phyloP scores from a whole-genome alignment of 2,888 invertebrate genomes.

The Ophion slaviceki region DNA sequence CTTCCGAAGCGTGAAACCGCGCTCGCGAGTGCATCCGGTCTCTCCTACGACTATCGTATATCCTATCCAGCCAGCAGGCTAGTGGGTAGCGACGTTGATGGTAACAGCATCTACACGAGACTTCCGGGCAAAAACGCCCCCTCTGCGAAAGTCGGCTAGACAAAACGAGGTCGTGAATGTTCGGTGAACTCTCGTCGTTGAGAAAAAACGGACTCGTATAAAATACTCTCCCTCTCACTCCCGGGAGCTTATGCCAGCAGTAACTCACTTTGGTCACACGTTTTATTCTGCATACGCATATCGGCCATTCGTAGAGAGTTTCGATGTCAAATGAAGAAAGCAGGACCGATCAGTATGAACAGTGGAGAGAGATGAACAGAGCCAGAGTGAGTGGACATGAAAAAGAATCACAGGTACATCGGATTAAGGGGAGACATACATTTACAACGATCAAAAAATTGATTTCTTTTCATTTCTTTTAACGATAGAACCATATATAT shows the following conservation, averaged over 20 bases:
- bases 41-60: slow-evolving; percentile 41
- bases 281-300: slow-evolving; percentile 2
- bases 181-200: slow-evolving; percentile 55
- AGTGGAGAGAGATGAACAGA: not conserved
- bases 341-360: not conserved
- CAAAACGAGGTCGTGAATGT: slow-evolving; percentile 63
- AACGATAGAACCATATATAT: too few species aligned
- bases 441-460: too few species aligned
- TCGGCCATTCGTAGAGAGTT: not conserved
- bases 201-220: slow-evolving; percentile 46
- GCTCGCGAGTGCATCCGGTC: slow-evolving; percentile 57
- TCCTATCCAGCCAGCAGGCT: slow-evolving; percentile 22
- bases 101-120: slow-evolving; percentile 42
- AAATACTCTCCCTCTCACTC: slow-evolving; percentile 54
- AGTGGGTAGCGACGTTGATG: not conserved
- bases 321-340: not conserved
- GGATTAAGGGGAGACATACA: not conserved
- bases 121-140: slow-evolving; percentile 41
- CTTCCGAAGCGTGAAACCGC: slow-evolving; percentile 53
- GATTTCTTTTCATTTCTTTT: too few species aligned
- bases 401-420: not conserved
- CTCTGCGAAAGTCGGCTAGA: slow-evolving; percentile 56
- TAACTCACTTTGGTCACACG: slow-evolving; percentile 22
- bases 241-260: slow-evolving; percentile 22
- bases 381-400: not conserved